A percentile compares a stretch with the other conserved stretches of the same genome.
Evolutionary conservation across 2,113 vertebrate species (phyloP).

Genomic region (Notarius quadriscutis): DNA sequence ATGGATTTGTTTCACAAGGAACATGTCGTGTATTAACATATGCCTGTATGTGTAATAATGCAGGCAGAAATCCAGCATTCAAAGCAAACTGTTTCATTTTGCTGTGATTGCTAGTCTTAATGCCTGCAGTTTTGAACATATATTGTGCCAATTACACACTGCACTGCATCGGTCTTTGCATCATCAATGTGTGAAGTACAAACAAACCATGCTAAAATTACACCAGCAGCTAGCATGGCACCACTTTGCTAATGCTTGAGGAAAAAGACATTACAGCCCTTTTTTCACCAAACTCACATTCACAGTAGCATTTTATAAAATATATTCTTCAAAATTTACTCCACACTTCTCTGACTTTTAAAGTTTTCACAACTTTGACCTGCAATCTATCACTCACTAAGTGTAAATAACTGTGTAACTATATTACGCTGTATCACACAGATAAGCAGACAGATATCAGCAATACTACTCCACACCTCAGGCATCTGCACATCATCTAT

Average conservation of each 20-base stretch:
- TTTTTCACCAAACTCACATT: not conserved
- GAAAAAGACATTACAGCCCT: not conserved
- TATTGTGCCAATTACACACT: conserved; percentile 4
- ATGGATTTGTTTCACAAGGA: not conserved
- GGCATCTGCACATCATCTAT: conserved; percentile 16
- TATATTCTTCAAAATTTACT: not conserved
- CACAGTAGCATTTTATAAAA: not conserved
- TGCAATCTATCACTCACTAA: conserved; percentile 30
- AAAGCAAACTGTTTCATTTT: not conserved
- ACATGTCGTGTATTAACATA: conserved; percentile 5
- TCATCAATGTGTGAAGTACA: not conserved
- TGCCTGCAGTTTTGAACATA: conserved; percentile 50
- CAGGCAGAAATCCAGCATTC: conserved; percentile 7
- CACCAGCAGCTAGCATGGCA: not conserved
- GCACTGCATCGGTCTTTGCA: not conserved
- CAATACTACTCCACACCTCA: not conserved
- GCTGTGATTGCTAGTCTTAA: conserved; percentile 49
- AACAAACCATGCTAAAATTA: not conserved
- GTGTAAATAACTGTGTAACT: conserved; percentile 6
- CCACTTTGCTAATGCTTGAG: not conserved
- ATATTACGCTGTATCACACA: not conserved
- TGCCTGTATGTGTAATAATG: conserved; percentile 15
- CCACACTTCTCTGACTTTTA: not conserved
- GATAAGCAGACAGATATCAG: conserved; percentile 29
- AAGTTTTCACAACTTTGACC: not conserved